Evolutionary conservation across 2,888 invertebrate genomes (phyloP).

Genomic region (Nomada ferruginata): DNA sequence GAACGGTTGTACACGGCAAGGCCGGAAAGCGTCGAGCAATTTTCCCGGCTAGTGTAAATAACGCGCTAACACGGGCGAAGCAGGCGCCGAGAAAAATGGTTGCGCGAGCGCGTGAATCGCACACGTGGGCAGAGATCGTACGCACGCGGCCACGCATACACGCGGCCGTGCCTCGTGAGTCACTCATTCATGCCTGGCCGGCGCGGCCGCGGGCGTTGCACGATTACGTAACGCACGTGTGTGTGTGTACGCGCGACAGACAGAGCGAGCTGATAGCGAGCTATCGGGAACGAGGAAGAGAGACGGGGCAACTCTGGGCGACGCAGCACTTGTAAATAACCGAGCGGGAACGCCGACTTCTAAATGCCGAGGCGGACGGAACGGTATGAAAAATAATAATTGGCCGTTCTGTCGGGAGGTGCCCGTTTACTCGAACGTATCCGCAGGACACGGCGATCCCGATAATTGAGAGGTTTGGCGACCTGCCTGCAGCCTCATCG

Average conservation of each 20-base stretch:
- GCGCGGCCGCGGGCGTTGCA: constrained; percentile 72
- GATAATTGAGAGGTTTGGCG: constrained; percentile 18
- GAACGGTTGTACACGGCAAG: constrained; percentile 1
- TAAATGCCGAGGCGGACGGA: constrained; percentile 21
- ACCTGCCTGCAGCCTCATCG: background rate
- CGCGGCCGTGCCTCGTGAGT: constrained; percentile 66
- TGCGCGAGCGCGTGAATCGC: constrained; percentile 13
- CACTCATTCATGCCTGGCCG: constrained; percentile 76
- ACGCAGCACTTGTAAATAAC: constrained; percentile 70
- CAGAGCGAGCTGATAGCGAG: constrained; percentile 15
- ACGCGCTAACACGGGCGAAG: constrained; percentile 5
- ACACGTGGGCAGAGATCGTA: constrained; percentile 36
- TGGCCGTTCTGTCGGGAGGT: background rate
- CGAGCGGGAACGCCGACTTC: constrained; percentile 58
- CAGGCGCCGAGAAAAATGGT: constrained; percentile 36
- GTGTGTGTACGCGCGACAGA: constrained; percentile 45
- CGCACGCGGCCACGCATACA: constrained; percentile 49
- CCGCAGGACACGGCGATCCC: constrained; percentile 10
- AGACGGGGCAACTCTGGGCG: background rate
- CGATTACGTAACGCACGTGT: constrained; percentile 73
- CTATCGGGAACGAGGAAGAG: constrained; percentile 44
- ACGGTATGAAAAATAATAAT: constrained; percentile 38
- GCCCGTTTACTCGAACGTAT: constrained; percentile 5
- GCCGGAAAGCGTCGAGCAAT: background rate
- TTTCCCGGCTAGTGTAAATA: constrained; percentile 16